Evolutionary conservation across 2,113 vertebrate genomes (phyloP).

Genomic region (Chrysochloris asiatica): DNA sequence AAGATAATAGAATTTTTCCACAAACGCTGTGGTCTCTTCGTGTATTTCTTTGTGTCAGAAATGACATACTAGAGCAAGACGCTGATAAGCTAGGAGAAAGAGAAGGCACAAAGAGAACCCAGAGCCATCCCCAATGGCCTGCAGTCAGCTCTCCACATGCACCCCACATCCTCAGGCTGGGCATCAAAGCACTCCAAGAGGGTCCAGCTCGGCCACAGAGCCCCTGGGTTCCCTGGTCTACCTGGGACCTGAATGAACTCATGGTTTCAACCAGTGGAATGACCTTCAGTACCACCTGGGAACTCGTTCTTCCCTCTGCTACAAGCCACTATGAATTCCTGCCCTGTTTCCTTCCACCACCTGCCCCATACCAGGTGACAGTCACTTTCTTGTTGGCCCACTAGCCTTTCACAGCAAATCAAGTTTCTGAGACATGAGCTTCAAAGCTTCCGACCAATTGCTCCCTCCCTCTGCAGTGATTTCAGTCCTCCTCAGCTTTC

Average conservation of each 20-base stretch:
- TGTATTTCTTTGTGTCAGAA: background rate
- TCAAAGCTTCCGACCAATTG: background rate
- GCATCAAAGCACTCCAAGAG: no score
- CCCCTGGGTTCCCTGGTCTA: background rate
- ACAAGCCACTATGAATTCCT: no score
- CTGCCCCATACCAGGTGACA: background rate
- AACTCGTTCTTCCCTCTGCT: no score
- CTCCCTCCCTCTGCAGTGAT: background rate
- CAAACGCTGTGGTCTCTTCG: no score
- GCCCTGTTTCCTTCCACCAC: background rate
- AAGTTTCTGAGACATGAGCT: background rate
- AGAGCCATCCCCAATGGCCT: background rate
- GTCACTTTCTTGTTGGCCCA: background rate
- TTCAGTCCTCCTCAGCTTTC: background rate
- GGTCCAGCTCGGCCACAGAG: background rate
- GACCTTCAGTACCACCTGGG: background rate
- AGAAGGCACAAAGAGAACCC: background rate
- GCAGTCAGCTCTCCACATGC: background rate
- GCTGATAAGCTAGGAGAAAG: background rate
- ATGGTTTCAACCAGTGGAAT: background rate
- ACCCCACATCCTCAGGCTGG: background rate
- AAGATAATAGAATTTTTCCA: no score
- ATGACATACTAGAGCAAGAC: background rate
- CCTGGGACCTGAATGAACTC: background rate
- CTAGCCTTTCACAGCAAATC: background rate